Conservation (phyloP, 1,140 invertebrate genomes). For the Drosophila sucinea region DNA sequence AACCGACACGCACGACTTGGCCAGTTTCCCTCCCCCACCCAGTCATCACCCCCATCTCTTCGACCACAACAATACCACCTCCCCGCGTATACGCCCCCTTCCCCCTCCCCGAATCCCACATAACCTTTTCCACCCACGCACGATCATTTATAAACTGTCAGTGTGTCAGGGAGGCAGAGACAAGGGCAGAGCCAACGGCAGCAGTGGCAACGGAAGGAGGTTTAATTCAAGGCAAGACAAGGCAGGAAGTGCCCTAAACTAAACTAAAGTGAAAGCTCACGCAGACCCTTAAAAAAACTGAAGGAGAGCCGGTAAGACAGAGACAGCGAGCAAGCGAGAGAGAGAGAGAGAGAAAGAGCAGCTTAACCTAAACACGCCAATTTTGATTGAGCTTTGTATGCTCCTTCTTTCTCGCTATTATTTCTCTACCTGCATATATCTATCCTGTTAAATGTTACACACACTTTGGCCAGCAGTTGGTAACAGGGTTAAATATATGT, state of each 20-base stretch:
- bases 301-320: not conserved
- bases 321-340: too few species aligned
- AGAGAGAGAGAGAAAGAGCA: not conserved
- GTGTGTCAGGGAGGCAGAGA: conserved; percentile 33
- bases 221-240: conserved; percentile 10
- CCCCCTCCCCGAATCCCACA: not conserved
- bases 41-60: not conserved
- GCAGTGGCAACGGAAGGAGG: not conserved
- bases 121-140: conserved; percentile 35
- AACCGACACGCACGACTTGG: conserved; percentile 57
- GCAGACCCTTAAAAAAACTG: conserved; percentile 32
- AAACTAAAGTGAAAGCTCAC: conserved; percentile 51
- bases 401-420: not conserved
- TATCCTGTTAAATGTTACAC: not conserved
- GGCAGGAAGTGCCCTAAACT: conserved; percentile 63
- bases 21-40: not conserved
- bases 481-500: not conserved
- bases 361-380: conserved; percentile 41
- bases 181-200: conserved; percentile 3
- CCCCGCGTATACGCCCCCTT: not conserved
- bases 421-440: not conserved
- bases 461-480: not conserved
- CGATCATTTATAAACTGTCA: conserved; percentile 78
- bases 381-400: conserved; percentile 66
- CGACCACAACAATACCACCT: not conserved